Evolutionary conservation across 2,113 vertebrate species (phyloP).

Genomic region (Pangasianodon hypophthalmus): DNA sequence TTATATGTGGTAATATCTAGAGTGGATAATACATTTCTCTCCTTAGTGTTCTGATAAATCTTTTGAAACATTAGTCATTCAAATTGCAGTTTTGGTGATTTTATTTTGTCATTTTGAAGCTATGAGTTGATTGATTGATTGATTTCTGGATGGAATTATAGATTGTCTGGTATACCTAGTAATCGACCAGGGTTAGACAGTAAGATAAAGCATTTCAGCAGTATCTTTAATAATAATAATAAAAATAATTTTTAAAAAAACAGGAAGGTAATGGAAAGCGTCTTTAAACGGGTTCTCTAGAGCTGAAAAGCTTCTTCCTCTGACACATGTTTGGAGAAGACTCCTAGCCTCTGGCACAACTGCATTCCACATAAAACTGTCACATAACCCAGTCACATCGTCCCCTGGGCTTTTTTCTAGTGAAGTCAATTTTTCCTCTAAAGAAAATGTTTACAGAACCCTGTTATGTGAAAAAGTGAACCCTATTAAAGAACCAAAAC

Average conservation of each 20-base stretch:
- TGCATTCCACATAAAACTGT: conserved; percentile 12
- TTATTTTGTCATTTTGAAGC: not conserved
- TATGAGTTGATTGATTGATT: not conserved
- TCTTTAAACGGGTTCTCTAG: not conserved
- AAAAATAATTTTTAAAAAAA: not conserved
- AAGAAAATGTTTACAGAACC: not conserved
- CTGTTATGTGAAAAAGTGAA: not conserved
- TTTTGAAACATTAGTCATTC: not conserved
- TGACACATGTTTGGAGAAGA: not conserved
- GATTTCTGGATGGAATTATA: not conserved
- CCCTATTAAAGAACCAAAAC: not conserved
- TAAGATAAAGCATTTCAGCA: not conserved
- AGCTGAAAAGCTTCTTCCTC: not conserved
- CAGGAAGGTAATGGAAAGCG: not conserved
- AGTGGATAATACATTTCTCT: not conserved
- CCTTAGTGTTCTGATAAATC: not conserved
- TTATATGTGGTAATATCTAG: not conserved
- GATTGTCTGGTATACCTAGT: not conserved
- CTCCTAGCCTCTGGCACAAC: not conserved
- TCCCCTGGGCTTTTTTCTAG: conserved; percentile 23
- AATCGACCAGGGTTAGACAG: not conserved
- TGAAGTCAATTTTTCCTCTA: conserved; percentile 16
- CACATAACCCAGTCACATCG: not conserved
- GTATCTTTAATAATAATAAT: not conserved
- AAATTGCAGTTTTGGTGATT: not conserved